These are phyloP conservation scores for Apocheima hispidaria DNA, from an alignment of 2,888 invertebrate genomes.

Conservation along the genomic window DNA sequence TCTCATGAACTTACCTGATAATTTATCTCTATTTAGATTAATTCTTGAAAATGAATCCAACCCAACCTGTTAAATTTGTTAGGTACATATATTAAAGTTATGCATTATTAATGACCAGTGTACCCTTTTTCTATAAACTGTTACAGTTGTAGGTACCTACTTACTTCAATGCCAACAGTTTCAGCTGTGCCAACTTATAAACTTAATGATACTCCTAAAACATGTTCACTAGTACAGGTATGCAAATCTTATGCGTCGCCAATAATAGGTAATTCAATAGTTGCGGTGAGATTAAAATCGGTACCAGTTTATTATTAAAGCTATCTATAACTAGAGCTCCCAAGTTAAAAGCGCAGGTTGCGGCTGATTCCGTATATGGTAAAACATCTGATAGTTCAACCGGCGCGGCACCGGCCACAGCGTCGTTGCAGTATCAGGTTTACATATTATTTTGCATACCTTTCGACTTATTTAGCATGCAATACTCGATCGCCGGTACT, in stretches of 20 bases:
- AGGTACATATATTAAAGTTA: not conserved
- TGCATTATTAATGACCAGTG: constrained; percentile 9
- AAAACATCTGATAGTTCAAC: constrained; percentile 60
- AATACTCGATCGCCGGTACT: constrained; percentile 64
- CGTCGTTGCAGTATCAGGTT: constrained; percentile 52
- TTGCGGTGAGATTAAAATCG: constrained; percentile 55
- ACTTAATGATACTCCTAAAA: constrained; percentile 49
- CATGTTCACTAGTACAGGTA: constrained; percentile 42
- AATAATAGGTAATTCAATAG: constrained; percentile 64
- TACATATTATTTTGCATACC: constrained; percentile 64
- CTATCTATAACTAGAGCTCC: constrained; percentile 54
- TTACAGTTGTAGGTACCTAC: constrained; percentile 14
- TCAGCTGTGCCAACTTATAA: constrained; percentile 48
- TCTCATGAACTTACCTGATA: not conserved
- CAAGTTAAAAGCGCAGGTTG: constrained; percentile 57
- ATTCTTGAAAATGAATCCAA: not conserved
- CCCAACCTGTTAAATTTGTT: not conserved
- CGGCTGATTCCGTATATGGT: constrained; percentile 66
- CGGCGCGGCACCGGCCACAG: constrained; percentile 49
- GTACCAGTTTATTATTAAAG: constrained; percentile 54
- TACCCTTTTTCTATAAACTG: constrained; percentile 1
- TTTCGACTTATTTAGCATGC: constrained; percentile 70
- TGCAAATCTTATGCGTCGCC: constrained; percentile 63
- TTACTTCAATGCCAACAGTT: constrained; percentile 43
- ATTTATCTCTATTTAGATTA: not conserved